Percentiles rank a stretch among this genome's conserved stretches.
Conservation (phyloP, 2,797 vertebrate genomes). For the Hippocampus kuda region DNA sequence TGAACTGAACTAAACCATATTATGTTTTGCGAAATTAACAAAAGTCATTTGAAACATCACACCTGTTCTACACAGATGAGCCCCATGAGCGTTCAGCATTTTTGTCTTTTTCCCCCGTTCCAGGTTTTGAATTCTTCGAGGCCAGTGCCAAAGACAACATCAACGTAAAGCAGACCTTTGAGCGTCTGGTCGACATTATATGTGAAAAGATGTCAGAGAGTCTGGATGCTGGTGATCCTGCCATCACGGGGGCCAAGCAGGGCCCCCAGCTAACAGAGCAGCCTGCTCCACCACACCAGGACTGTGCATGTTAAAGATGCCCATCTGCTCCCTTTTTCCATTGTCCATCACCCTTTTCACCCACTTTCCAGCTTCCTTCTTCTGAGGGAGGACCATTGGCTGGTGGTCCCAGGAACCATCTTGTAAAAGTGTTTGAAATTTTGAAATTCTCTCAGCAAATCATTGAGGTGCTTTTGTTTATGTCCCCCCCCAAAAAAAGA, state of each 20-base stretch:
- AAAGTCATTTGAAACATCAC: neutral
- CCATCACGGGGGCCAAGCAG: constrained; percentile 87
- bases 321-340: constrained; percentile 12
- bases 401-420: constrained; percentile 30
- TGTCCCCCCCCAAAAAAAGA: neutral
- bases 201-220: constrained; percentile 99
- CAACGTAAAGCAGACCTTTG: constrained; percentile 96
- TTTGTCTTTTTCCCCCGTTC: neutral
- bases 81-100: too few species aligned
- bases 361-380: constrained; percentile 34
- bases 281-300: constrained; percentile 83
- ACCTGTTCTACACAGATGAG: neutral
- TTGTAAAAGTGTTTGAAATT: constrained; percentile 33
- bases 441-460: constrained; percentile 13
- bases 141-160: constrained; percentile 97
- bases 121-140: constrained; percentile 94
- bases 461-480: constrained; percentile 8
- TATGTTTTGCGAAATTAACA: neutral
- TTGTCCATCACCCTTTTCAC: constrained; percentile 27
- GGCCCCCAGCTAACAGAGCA: constrained; percentile 92
- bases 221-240: constrained; percentile 82
- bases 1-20: too few species aligned
- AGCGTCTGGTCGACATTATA: constrained; percentile 93
- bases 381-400: constrained; percentile 17
- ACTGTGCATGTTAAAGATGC: constrained; percentile 84